These are phyloP conservation scores for Alligator mississippiensis DNA, from an alignment of 2,113 vertebrate species.

Conservation along the genomic window DNA sequence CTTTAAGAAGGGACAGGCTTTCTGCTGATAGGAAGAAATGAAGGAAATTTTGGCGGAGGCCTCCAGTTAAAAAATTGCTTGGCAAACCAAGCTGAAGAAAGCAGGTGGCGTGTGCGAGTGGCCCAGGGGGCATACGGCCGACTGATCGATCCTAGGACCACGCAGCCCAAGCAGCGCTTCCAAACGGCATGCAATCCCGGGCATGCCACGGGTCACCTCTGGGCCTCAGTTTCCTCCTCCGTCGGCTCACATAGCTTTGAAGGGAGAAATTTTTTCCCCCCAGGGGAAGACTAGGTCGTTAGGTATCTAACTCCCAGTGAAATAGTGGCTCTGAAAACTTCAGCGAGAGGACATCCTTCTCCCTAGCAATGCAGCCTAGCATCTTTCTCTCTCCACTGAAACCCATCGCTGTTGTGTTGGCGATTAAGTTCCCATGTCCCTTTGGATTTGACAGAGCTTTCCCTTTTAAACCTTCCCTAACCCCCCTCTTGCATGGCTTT, in stretches of 20 bases:
- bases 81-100: no score
- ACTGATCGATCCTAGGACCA: no score
- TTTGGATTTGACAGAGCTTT: neutral
- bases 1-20: conserved; percentile 53
- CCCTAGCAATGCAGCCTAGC: no score
- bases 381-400: no score
- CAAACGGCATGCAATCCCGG: neutral
- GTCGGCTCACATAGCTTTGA: neutral
- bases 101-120: no score
- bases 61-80: neutral
- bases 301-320: neutral
- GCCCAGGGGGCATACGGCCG: no score
- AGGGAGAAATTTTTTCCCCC: neutral
- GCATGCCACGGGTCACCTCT: neutral
- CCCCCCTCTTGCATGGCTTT: neutral
- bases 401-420: no score
- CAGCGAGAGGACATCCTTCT: no score
- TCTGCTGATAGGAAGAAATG: conserved; percentile 54
- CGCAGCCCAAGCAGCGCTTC: neutral
- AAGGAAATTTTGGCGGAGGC: conserved; percentile 27
- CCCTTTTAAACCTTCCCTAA: neutral
- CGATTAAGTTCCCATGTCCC: neutral
- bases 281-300: neutral
- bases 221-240: neutral
- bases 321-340: no score